phyloP scores from a whole-genome alignment of 2,888 invertebrate genomes.

The Tinea trinotella region DNA sequence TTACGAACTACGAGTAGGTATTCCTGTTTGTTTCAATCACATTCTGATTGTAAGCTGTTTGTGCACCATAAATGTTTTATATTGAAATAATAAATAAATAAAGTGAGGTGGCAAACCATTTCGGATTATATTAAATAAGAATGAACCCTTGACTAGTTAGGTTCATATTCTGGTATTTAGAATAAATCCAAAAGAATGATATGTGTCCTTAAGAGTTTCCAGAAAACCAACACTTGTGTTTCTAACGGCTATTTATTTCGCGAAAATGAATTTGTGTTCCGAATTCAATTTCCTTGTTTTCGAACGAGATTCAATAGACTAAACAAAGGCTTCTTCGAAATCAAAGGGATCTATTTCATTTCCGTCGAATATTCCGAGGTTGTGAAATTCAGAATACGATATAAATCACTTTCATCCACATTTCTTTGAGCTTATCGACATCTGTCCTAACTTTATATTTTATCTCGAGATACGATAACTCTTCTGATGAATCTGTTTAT shows the following conservation, averaged over 20 bases:
- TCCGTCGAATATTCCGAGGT: slow-evolving; percentile 24
- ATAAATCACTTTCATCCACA: slow-evolving; percentile 20
- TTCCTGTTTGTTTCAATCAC: no score
- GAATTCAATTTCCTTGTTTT: slow-evolving; percentile 28
- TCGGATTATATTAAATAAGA: no score
- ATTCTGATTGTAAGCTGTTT: no score
- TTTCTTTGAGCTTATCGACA: slow-evolving; percentile 18
- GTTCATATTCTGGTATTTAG: no score
- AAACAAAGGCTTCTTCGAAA: slow-evolving; percentile 26
- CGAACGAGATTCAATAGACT: slow-evolving; percentile 24
- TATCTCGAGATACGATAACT: slow-evolving; percentile 9
- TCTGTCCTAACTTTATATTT: slow-evolving; percentile 16
- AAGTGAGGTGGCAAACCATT: no score
- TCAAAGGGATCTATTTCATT: slow-evolving; percentile 28
- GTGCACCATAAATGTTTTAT: no score
- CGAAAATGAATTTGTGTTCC: slow-evolving; percentile 29
- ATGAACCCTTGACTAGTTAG: no score
- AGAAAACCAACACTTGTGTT: slow-evolving; percentile 23
- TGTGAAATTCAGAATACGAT: slow-evolving; percentile 22
- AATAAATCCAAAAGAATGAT: no score
- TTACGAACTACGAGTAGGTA: no score
- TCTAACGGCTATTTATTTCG: slow-evolving; percentile 27
- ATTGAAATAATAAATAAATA: no score
- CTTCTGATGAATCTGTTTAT: slow-evolving; percentile 11
- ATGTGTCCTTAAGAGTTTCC: not conserved